These are phyloP conservation scores for Myanophis thanlyinensis DNA, from an alignment of 2,113 vertebrate genomes.

Conservation along the genomic window DNA sequence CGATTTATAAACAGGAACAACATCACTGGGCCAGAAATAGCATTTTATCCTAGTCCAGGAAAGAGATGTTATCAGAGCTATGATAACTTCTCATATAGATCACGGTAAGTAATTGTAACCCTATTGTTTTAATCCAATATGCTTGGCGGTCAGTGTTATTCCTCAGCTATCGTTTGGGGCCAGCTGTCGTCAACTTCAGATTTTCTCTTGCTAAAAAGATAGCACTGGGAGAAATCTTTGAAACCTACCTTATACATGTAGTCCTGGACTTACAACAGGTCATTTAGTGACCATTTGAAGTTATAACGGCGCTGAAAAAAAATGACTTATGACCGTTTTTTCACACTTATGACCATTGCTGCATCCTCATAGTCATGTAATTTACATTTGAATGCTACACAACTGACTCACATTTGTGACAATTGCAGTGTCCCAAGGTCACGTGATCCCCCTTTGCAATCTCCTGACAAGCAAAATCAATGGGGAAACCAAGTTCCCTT, in stretches of 20 bases:
- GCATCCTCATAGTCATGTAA: too few relatives aligned
- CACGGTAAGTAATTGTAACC: slow-evolving; percentile 62
- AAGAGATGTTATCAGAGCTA: slow-evolving; percentile 76
- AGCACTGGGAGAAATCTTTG: neutral
- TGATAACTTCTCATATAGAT: slow-evolving; percentile 74
- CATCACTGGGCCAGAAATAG: slow-evolving; percentile 68
- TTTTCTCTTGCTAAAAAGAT: neutral
- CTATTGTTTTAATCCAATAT: neutral
- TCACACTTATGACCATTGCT: too few relatives aligned
- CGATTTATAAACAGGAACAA: slow-evolving; percentile 72
- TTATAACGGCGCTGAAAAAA: too few relatives aligned
- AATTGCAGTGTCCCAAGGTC: too few relatives aligned
- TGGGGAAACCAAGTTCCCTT: too few relatives aligned
- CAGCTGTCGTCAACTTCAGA: neutral
- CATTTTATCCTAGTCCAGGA: slow-evolving; percentile 70
- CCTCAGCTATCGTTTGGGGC: neutral
- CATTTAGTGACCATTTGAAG: too few relatives aligned
- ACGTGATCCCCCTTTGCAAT: too few relatives aligned
- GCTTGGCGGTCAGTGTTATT: neutral
- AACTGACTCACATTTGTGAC: too few relatives aligned
- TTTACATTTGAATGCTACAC: too few relatives aligned
- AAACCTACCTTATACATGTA: neutral
- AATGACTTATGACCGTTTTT: too few relatives aligned
- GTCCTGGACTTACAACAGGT: too few relatives aligned
- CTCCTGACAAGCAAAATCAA: too few relatives aligned